These are phyloP conservation scores for Heteromormyrus szaboi DNA, from an alignment of 2,797 vertebrate species.

Conservation along the genomic window DNA sequence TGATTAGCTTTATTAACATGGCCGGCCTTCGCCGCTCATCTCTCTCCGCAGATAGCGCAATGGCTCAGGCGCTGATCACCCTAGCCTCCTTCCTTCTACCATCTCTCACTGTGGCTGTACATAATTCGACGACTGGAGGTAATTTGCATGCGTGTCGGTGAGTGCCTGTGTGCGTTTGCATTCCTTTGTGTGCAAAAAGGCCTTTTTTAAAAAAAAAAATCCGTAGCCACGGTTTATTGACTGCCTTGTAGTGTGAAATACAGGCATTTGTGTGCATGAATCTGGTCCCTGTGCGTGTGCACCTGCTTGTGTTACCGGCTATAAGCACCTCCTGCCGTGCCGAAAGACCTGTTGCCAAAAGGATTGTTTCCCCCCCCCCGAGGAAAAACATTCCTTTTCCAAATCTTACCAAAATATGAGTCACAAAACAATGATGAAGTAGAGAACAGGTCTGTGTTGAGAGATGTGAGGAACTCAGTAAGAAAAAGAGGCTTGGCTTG, in stretches of 20 bases:
- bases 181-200: slow-evolving; percentile 13
- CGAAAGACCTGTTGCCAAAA: neutral
- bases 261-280: slow-evolving; percentile 25
- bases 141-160: slow-evolving; percentile 43
- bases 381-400: neutral
- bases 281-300: slow-evolving; percentile 34
- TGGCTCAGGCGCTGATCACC: slow-evolving; percentile 58
- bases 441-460: neutral
- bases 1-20: slow-evolving; percentile 15
- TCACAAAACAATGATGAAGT: neutral
- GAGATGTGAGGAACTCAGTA: neutral
- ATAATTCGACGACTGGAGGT: slow-evolving; percentile 71
- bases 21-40: slow-evolving; percentile 24
- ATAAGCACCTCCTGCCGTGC: neutral
- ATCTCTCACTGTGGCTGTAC: slow-evolving; percentile 61
- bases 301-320: neutral
- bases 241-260: neutral
- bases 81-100: slow-evolving; percentile 58
- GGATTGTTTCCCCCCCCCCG: neutral
- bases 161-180: slow-evolving; percentile 19
- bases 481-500: no score
- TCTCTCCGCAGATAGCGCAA: slow-evolving; percentile 60
- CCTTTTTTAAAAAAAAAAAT: neutral
- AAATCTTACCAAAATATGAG: neutral
- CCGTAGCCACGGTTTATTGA: neutral